Evolutionary conservation across 2,888 invertebrate species (phyloP).

Genomic region (Agonopterix subpropinquella): DNA sequence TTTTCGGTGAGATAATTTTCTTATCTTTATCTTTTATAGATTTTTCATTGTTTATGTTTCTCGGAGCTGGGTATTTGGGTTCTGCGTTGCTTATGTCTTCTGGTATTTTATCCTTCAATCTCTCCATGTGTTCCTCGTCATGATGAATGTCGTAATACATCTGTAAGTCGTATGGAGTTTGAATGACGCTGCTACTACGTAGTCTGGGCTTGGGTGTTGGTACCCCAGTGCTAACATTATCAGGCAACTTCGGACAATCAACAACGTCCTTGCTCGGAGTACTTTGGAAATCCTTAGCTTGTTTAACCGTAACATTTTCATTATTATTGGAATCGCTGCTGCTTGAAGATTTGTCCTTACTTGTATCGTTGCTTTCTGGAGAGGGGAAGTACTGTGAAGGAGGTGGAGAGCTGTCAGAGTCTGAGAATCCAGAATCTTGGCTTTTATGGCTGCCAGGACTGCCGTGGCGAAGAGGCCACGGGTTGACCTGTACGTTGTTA

Average conservation of each 20-base stretch:
- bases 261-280: constrained; percentile 45
- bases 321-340: constrained; percentile 67
- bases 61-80: constrained; percentile 45
- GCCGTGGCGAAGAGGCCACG: constrained; percentile 67
- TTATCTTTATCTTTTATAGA: constrained; percentile 34
- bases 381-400: constrained; percentile 58
- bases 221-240: constrained; percentile 24
- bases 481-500: constrained; percentile 47
- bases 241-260: constrained; percentile 36
- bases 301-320: constrained; percentile 64
- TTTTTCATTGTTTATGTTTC: constrained; percentile 45
- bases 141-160: constrained; percentile 67
- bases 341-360: constrained; percentile 51
- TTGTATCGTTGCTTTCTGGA: constrained; percentile 28
- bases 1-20: constrained; percentile 30
- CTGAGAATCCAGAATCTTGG: constrained; percentile 88
- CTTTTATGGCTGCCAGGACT: constrained; percentile 81
- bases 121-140: constrained; percentile 63
- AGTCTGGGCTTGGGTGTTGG: constrained; percentile 62
- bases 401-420: constrained; percentile 81
- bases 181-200: constrained; percentile 67
- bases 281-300: constrained; percentile 59
- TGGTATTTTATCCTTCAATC: constrained; percentile 51
- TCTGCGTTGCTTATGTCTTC: constrained; percentile 35
- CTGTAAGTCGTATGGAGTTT: constrained; percentile 69